A percentile compares a stretch with the other conserved stretches of the same genome.
Evolutionary conservation across 64 coral and sea anemone species (phyloP).

Genomic region (Pocillopora damicornis): DNA sequence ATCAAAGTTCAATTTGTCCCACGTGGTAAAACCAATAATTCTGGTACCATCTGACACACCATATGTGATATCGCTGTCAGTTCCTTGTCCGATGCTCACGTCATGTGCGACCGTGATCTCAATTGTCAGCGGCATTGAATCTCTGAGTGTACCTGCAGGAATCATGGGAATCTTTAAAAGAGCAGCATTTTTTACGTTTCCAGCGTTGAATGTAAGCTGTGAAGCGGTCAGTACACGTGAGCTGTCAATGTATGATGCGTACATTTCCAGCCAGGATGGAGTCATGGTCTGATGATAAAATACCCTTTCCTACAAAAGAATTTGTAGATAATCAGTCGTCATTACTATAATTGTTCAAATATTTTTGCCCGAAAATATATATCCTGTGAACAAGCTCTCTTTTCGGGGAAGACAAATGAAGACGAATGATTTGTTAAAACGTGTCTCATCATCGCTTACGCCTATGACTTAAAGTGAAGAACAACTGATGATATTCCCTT

Average conservation of each 20-base stretch:
- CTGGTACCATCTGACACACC: constrained; percentile 30
- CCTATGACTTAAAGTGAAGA: no score
- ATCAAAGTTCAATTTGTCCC: neutral
- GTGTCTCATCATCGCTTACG: no score
- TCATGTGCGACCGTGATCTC: constrained; percentile 33
- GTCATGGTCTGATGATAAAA: neutral
- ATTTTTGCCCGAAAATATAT: no score
- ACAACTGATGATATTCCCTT: no score
- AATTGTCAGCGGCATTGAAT: constrained; percentile 12
- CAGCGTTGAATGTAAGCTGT: constrained; percentile 31
- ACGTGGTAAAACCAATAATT: neutral
- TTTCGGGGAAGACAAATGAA: no score
- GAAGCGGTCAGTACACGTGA: neutral
- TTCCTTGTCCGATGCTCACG: constrained; percentile 13
- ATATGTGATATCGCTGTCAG: constrained; percentile 43
- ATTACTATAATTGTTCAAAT: neutral
- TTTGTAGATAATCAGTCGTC: neutral
- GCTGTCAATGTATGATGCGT: neutral
- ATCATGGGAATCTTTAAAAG: constrained; percentile 4
- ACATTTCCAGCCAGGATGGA: neutral
- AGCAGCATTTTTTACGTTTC: neutral
- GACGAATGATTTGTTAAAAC: no score
- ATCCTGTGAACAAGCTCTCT: no score
- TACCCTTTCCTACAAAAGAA: no score
- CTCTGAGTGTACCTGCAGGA: constrained; percentile 4